Base-by-base conservation (phyloP, 2,888 invertebrate genomes). In the Philereme vetulata region DNA sequence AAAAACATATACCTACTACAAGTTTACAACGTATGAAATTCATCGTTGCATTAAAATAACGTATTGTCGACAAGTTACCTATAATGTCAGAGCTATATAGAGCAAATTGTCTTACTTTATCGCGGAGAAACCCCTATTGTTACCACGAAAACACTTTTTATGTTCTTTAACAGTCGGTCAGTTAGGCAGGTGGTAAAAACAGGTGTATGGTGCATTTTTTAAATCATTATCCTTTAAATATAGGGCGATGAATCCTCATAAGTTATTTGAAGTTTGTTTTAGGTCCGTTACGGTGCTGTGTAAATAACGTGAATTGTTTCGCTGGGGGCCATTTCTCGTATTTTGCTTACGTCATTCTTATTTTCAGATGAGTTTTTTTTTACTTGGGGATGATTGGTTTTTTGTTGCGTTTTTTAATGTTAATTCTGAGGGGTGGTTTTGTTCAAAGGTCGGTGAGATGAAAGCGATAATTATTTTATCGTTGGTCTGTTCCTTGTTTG, bases 381-480 rank as follows among this genome's bases (percentile, higher is more conserved):
- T 74, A 71, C 10, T 70, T 72, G 72, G 68, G 74, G 76, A 76
- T 76, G 75, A 62, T 74, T 70, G 66, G 66, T 70, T 74, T 81
- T 79, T 83, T 86, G 78, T 83, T 81, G 78, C 76, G 76, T 81
- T 83, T 66, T 68, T 78, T 83, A 82, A 72, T 67, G 64, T 70
- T 72, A 60, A 70, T 76, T 74, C 66, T 62, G 62, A 69, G 70
- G 67, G 67, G 56, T 66, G 65, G 61, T 62, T 68, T 63, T 62
- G 61, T 65, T 65, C 60, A 64, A 65, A 66, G 55, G 66, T 68
- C 68, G 68, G 80, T 68, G 65, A 84, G 87, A 86, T 91, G 84
- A 88, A 91, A 85, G 88, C 84, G 88, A 86, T 90, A 89, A 92
- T 92, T 91, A 90, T 90, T 91, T 89, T 89, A 91, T 89, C 84